A percentile compares a stretch with the other conserved stretches of the same genome.
Conservation (phyloP, 1,140 invertebrate genomes). For the Pinna nobilis region DNA sequence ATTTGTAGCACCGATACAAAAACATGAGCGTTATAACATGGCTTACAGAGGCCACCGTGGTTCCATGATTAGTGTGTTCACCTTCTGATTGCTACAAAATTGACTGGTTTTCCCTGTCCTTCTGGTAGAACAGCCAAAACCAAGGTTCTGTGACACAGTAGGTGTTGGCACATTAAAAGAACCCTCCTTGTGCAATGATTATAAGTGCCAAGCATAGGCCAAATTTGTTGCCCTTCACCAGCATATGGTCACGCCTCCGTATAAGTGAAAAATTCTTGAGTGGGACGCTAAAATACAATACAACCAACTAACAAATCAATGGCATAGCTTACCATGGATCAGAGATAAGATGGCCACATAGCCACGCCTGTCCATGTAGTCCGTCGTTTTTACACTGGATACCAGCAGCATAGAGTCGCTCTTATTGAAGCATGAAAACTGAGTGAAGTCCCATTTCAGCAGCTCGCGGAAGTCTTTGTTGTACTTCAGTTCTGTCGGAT, state of each 20-base stretch:
- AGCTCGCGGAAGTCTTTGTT: conserved; percentile 86
- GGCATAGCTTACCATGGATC: conserved; percentile 42
- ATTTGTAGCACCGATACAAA: too few relatives aligned
- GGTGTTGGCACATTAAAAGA: too few relatives aligned
- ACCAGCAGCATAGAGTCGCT: conserved; percentile 86
- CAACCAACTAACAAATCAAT: not conserved
- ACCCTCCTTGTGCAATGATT: conserved; percentile 51
- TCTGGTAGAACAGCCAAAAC: too few relatives aligned
- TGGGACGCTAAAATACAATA: too few relatives aligned
- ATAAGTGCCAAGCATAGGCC: too few relatives aligned
- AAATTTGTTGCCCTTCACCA: conserved; percentile 58
- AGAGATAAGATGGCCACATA: conserved; percentile 60
- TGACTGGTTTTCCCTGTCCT: too few relatives aligned
- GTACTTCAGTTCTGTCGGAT: conserved; percentile 85
- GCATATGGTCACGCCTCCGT: conserved; percentile 55
- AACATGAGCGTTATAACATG: too few relatives aligned
- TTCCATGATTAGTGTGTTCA: too few relatives aligned
- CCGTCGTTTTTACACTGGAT: conserved; percentile 58
- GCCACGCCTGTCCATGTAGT: conserved; percentile 55
- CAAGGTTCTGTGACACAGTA: too few relatives aligned
- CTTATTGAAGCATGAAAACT: conserved; percentile 91
- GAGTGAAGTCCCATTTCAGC: conserved; percentile 92
- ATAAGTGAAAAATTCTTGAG: conserved; percentile 61
- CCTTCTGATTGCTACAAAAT: too few relatives aligned
- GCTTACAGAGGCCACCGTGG: too few relatives aligned